Evolutionary conservation across 2,888 invertebrate species (phyloP), one percentile per base, ranked within the genome.

Genomic region (Amphipyra tragopoginis): DNA sequence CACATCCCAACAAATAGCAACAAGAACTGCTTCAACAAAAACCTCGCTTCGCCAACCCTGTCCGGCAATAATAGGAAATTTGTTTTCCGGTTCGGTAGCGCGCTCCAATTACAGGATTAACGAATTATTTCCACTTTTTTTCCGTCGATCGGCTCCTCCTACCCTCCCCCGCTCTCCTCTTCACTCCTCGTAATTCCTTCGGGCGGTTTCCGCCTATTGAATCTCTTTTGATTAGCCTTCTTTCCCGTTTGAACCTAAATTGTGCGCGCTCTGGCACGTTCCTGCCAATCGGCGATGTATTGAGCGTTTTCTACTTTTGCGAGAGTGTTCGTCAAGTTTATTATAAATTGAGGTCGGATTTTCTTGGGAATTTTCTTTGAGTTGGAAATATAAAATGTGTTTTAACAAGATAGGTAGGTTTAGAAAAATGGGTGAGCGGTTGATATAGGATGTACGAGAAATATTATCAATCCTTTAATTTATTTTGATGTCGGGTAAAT

Each of bases 51-150:
- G 80, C 26, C 91, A 92, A 62, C 93, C 92, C 92, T 93, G 81
- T 13, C 53, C 57, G 58, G 80, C 90, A 93, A 92, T 95, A 93
- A 94, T 94, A 90, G 94, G 92, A 93, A 95, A 95, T 94, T 95
- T 94, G 94, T 94, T 93, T 94, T 95, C 95, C 95, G 95, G 95
- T 95, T 95, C 95, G 94, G 93, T 95, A 90, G 93, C 94, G 90
- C 87, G 91, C 86, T 89, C 90, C 93, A 93, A 93, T 93, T 94
- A 93, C 93, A 92, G 84, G 92, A 95, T 95, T 95, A 95, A 93
- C 89, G 91, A 94, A 94, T 94, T 95, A 94, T 94, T 94, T 94
- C 93, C 93, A 94, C 93, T 93, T 93, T 94, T 21, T 93, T 92
- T 86, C 72, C 64, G 49, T 61, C 79, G 72, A 78, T 77, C 76